Base-by-base conservation (phyloP, 2,888 invertebrate genomes). In the Argynnis bischoffii region DNA sequence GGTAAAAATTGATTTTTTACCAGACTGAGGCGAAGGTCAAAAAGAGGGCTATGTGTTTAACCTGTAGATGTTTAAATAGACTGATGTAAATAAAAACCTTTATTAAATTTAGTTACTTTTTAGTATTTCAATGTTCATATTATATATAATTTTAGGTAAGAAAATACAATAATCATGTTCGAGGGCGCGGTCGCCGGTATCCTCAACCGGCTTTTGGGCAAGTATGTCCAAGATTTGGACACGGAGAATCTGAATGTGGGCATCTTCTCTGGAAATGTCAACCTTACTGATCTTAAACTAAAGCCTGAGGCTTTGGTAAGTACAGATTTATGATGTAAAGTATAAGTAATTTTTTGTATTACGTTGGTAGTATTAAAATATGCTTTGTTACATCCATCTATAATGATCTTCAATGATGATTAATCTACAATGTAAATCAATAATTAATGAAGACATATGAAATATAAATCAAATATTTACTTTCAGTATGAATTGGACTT, bases 221-320 rank as follows among this genome's bases (percentile, higher is more conserved):
- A 96, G 85, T 97, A 97, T 81, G 95, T 97, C 46, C 95, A 96
- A 82, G 96, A 97, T 83, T 88, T 97, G 77, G 97, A 97, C 83
- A 95, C 96, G 0, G 96, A 97, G 89, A 96, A 96, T 82, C 94
- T 97, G 61, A 96, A 96, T 80, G 95, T 97, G 69, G 97, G 97
- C 77, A 96, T 97, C 75, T 96, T 97, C 86, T 96, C 96, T 73
- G 97, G 97, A 71, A 94, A 95, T 80, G 96, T 97, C 64, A 96
- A 95, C 83, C 93, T 97, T 63, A 95, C 94, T 3, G 96, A 97
- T 80, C 88, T 97, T 60, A 96, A 95, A 84, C 90, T 97, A 48
- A 96, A 96, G 81, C 95, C 96, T 46, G 97, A 97, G 84, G 97
- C 97, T 74, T 85, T 97, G 94, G 97, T 97, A 88, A 94, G 95